These are phyloP conservation scores for Pollenia griseotomentosa DNA, from an alignment of 2,888 invertebrate species.

Conservation along the genomic window DNA sequence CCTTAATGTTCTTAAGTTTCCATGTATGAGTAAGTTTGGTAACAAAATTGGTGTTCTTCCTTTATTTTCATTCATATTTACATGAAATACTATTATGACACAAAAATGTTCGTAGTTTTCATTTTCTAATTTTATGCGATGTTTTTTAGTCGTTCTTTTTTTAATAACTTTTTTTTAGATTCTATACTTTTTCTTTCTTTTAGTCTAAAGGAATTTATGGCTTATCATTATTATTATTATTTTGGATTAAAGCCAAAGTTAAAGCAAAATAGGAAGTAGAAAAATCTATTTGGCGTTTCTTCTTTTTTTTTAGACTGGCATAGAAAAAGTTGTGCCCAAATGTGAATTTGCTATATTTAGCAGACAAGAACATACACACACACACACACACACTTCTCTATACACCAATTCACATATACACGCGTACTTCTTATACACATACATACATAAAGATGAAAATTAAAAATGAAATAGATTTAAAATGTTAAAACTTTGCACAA, in stretches of 20 bases:
- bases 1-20: conserved; percentile 3
- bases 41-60: not conserved
- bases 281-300: conserved; percentile 67
- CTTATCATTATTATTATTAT: conserved; percentile 74
- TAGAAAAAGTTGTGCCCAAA: conserved; percentile 47
- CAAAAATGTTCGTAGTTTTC: conserved; percentile 55
- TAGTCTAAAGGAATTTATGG: conserved; percentile 73
- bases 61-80: conserved; percentile 51
- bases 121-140: conserved; percentile 64
- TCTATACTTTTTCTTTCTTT: conserved; percentile 25
- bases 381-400: not conserved
- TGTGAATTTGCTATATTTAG: conserved; percentile 31
- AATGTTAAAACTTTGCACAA: conserved; percentile 71
- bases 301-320: conserved; percentile 33
- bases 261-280: conserved; percentile 67
- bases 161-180: conserved; percentile 6
- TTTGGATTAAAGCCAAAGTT: conserved; percentile 72
- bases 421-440: not conserved
- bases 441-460: conserved; percentile 33
- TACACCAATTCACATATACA: not conserved
- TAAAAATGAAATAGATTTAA: conserved; percentile 68
- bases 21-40: not conserved
- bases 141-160: conserved; percentile 37
- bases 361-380: conserved; percentile 3
- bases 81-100: conserved; percentile 70